Percentiles rank a stretch among this genome's conserved stretches.
Evolutionary conservation across 2,113 vertebrate genomes (phyloP).

Genomic region (Falco punctatus): DNA sequence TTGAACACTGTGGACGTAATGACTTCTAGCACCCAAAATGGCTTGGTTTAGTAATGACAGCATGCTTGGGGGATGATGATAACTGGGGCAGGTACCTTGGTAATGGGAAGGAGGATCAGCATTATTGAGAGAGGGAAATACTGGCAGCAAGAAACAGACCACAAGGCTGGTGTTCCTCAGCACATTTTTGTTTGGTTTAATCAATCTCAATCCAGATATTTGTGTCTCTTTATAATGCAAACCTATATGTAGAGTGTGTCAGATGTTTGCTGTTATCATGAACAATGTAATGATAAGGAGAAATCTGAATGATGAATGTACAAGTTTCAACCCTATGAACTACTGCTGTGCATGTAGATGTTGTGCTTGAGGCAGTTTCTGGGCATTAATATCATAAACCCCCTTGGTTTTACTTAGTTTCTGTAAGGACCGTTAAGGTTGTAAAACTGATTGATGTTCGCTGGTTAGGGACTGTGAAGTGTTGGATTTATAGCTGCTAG

Average conservation of each 20-base stretch:
- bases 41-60: not conserved
- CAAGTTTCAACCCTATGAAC: not conserved
- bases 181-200: accelerated
- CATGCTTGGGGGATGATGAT: not conserved
- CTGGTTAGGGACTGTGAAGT: not conserved
- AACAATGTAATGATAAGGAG: not conserved
- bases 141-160: not conserved
- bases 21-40: not conserved
- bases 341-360: not conserved
- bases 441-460: not conserved
- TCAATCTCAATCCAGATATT: not conserved
- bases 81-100: accelerated
- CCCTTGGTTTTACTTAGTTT: not conserved
- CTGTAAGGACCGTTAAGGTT: not conserved
- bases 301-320: not conserved
- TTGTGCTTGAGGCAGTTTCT: not conserved
- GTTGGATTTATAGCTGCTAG: not conserved
- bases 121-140: not conserved
- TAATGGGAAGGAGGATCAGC: not conserved
- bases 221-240: not conserved
- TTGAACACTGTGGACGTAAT: not conserved
- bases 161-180: not conserved
- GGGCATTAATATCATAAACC: not conserved
- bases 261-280: not conserved
- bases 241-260: not conserved